Conservation (phyloP, 2,797 vertebrate species). For the Lagorchestes hirsutus region DNA sequence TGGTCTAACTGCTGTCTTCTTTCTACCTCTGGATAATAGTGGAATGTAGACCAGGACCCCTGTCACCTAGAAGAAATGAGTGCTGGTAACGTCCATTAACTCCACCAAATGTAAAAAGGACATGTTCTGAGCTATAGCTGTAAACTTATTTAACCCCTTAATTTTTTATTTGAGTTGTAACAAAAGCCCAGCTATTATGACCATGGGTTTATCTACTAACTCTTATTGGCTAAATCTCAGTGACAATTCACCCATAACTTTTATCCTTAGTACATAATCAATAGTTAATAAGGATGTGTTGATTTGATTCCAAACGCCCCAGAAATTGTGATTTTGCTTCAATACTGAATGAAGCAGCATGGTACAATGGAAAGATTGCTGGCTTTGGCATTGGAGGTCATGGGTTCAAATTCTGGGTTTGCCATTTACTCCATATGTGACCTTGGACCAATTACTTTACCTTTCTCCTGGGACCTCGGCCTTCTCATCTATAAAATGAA, state of each 20-base stretch:
- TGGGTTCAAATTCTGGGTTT: neutral
- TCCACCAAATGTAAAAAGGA: neutral
- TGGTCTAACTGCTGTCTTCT: neutral
- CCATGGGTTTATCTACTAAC: neutral
- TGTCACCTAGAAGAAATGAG: neutral
- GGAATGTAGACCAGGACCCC: neutral
- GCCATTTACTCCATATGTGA: neutral
- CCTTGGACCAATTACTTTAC: neutral
- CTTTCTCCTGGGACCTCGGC: constrained; percentile 33
- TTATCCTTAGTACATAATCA: neutral
- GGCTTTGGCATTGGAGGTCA: neutral
- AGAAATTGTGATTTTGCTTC: neutral
- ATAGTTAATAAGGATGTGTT: neutral
- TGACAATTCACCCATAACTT: neutral
- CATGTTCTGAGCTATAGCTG: neutral
- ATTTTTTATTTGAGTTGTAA: neutral
- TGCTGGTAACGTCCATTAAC: neutral
- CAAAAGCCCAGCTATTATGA: neutral
- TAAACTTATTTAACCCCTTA: neutral
- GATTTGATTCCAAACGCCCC: neutral
- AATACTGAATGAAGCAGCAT: neutral
- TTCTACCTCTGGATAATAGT: neutral
- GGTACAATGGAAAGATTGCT: neutral
- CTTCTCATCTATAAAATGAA: constrained; percentile 28
- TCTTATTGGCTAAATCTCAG: neutral